A percentile compares a stretch with the other conserved stretches of the same genome.
phyloP scores from a whole-genome alignment of 1,140 invertebrate genomes.

The Achroia grisella region DNA sequence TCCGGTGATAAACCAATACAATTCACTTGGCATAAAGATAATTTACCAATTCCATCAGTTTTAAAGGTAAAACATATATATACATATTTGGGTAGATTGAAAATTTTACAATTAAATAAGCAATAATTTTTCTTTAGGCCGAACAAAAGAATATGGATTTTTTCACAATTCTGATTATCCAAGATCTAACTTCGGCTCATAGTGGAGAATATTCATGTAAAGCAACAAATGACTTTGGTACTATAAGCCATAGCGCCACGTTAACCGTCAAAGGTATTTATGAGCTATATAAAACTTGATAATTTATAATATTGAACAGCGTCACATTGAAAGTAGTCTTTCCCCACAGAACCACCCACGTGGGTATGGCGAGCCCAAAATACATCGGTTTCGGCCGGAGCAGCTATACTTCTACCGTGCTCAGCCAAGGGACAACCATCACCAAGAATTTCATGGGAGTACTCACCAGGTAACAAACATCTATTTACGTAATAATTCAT shows the following conservation, averaged over 20 bases:
- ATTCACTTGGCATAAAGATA: constrained; percentile 64
- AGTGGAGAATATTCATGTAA: constrained; percentile 86
- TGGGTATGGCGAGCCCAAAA: constrained; percentile 66
- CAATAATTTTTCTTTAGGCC: constrained; percentile 30
- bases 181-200: constrained; percentile 84
- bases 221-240: constrained; percentile 82
- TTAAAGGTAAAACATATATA: constrained; percentile 39
- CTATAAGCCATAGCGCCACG: constrained; percentile 80
- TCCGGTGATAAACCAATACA: constrained; percentile 68
- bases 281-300: constrained; percentile 7
- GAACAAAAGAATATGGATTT: constrained; percentile 70
- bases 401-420: constrained; percentile 54
- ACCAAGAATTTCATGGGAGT: constrained; percentile 62
- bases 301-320: constrained; percentile 19
- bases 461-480: constrained; percentile 40
- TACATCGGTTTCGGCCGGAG: constrained; percentile 59
- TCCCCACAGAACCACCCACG: constrained; percentile 49
- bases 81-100: neutral
- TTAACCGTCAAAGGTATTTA: constrained; percentile 86
- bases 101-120: constrained; percentile 1
- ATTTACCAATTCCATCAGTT: constrained; percentile 55
- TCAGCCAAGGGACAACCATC: constrained; percentile 60
- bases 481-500: neutral
- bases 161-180: constrained; percentile 81
- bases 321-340: constrained; percentile 61